Evolutionary conservation across 2,113 vertebrate species (phyloP).

Genomic region (Triplophysa siluroides): DNA sequence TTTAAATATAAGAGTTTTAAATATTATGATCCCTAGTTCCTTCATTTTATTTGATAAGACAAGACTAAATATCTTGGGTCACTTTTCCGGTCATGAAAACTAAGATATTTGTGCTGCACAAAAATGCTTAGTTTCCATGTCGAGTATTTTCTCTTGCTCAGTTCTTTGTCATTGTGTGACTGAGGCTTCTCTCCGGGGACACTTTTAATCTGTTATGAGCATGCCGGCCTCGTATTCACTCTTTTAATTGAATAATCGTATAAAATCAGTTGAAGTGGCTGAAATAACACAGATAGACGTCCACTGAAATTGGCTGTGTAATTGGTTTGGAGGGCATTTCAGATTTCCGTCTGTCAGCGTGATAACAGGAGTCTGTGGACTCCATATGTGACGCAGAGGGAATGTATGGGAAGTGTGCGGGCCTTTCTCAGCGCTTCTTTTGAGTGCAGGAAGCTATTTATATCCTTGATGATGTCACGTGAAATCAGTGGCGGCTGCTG

Average conservation of each 20-base stretch:
- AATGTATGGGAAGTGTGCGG: neutral
- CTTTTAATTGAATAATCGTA: conserved; percentile 35
- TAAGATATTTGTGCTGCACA: no score
- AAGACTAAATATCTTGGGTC: no score
- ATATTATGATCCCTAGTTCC: no score
- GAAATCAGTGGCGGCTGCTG: no score
- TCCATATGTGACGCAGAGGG: neutral
- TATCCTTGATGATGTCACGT: no score
- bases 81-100: no score
- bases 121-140: no score
- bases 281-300: conserved; percentile 17
- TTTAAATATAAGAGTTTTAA: no score
- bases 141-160: no score
- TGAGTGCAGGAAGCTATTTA: neutral
- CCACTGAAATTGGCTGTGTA: conserved; percentile 6
- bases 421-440: neutral
- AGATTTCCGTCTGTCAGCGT: neutral
- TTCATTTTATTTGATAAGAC: no score
- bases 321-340: conserved; percentile 17
- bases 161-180: neutral
- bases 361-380: neutral
- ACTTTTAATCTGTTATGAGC: conserved; percentile 32
- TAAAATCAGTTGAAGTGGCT: conserved; percentile 13
- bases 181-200: conserved; percentile 23
- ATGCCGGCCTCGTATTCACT: neutral